Evolutionary conservation across 2,113 vertebrate species (phyloP).

Genomic region (Heptranchias perlo): DNA sequence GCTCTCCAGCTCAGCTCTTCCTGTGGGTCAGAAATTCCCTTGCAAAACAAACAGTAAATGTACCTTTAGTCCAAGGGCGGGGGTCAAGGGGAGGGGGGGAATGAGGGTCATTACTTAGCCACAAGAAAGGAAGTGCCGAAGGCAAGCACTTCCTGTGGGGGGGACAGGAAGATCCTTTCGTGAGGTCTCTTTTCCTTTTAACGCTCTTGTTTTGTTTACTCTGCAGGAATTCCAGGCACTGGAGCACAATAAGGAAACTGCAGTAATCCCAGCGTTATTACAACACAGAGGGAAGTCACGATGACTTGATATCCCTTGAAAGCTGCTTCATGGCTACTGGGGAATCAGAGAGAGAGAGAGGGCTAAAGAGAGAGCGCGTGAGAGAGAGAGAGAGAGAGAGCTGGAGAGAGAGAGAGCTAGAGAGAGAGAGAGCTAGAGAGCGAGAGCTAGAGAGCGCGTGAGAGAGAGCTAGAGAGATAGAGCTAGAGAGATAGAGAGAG

Average conservation of each 20-base stretch:
- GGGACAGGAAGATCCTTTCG: background rate
- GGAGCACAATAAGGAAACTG: background rate
- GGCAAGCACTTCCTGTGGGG: background rate
- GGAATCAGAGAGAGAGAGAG: background rate
- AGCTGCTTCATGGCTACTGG: background rate
- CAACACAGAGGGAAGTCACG: background rate
- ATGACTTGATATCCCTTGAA: background rate
- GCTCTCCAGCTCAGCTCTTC: background rate
- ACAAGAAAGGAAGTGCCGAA: background rate
- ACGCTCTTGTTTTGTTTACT: background rate
- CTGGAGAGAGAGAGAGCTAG: background rate
- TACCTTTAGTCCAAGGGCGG: background rate
- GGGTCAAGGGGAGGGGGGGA: too few species aligned
- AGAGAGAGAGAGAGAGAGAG: background rate
- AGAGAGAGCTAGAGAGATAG: background rate
- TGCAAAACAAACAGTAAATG: background rate
- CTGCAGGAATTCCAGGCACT: background rate
- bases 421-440: too few species aligned
- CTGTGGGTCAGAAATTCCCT: background rate
- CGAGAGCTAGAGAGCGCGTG: too few species aligned
- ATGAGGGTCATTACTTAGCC: background rate
- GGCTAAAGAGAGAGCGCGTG: background rate
- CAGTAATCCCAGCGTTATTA: background rate
- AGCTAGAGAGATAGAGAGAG: background rate
- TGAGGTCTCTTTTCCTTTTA: background rate